phyloP scores from a whole-genome alignment of 2,888 invertebrate genomes.

The Scaeva pyrastri region DNA sequence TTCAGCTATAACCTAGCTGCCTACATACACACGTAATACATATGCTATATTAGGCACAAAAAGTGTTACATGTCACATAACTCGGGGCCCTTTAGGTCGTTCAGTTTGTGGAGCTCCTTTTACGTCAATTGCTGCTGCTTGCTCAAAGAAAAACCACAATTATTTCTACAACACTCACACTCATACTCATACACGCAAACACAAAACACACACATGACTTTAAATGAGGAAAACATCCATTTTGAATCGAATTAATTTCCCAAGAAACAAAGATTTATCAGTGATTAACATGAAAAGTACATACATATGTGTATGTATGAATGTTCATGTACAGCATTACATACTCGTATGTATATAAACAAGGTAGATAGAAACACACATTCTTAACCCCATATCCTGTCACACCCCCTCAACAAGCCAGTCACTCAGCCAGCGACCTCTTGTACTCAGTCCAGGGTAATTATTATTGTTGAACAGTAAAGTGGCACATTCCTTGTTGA shows the following conservation, averaged over 20 bases:
- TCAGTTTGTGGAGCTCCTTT: conserved; percentile 42
- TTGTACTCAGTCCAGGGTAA: conserved; percentile 55
- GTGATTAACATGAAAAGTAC: conserved; percentile 60
- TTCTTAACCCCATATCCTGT: conserved; percentile 18
- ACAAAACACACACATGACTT: background rate
- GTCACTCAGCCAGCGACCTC: conserved; percentile 8
- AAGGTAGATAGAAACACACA: conserved; percentile 40
- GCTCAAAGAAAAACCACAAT: conserved; percentile 25
- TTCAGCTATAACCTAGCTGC: background rate
- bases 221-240: conserved; percentile 30
- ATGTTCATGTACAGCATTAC: background rate
- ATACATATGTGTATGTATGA: background rate
- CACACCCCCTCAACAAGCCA: conserved; percentile 9
- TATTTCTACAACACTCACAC: conserved; percentile 23
- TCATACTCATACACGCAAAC: background rate
- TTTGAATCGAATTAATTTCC: conserved; percentile 59
- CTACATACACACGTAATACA: conserved; percentile 13
- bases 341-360: background rate
- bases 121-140: conserved; percentile 33
- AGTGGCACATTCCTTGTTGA: conserved; percentile 69
- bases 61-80: conserved; percentile 55
- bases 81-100: conserved; percentile 22
- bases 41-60: conserved; percentile 34
- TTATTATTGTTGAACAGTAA: conserved; percentile 70
- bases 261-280: conserved; percentile 62